phyloP scores from a whole-genome alignment of 2,888 invertebrate genomes.

The Brachypalpus laphriformis region DNA sequence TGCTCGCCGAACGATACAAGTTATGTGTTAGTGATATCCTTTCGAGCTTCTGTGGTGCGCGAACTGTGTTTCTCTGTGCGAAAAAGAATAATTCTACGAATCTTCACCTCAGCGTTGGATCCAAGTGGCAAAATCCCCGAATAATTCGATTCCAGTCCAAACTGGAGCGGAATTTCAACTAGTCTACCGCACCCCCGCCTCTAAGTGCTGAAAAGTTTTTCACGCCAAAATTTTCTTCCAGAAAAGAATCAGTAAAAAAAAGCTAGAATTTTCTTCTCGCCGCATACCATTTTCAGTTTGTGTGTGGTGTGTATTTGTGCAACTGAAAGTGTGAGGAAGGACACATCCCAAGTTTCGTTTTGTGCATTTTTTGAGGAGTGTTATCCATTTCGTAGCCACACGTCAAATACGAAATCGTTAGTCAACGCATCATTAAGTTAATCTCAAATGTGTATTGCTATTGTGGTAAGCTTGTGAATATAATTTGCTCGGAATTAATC shows the following conservation, averaged over 20 bases:
- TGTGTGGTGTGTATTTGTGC: conserved; percentile 15
- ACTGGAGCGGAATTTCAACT: background rate
- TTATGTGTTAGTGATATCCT: conserved; percentile 62
- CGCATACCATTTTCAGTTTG: background rate
- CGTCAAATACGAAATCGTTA: conserved; percentile 52
- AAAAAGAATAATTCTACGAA: conserved; percentile 20
- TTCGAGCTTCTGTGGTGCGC: conserved; percentile 44
- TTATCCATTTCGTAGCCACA: conserved; percentile 49
- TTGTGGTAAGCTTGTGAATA: conserved; percentile 88
- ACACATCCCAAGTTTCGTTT: conserved; percentile 32
- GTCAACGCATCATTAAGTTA: conserved; percentile 76
- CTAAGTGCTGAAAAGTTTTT: background rate
- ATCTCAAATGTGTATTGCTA: conserved; percentile 91
- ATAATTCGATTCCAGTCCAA: conserved; percentile 4
- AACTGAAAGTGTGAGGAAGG: conserved; percentile 56
- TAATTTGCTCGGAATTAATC: background rate
- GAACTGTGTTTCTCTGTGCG: conserved; percentile 32
- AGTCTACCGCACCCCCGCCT: conserved; percentile 9
- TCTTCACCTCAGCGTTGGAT: background rate
- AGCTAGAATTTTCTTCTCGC: background rate
- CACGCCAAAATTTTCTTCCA: background rate
- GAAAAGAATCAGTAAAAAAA: background rate
- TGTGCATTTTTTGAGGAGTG: conserved; percentile 5
- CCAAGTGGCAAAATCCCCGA: conserved; percentile 10
- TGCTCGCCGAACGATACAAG: background rate